Evolutionary conservation across 2,113 vertebrate genomes (phyloP).

Genomic region (Ahaetulla prasina): DNA sequence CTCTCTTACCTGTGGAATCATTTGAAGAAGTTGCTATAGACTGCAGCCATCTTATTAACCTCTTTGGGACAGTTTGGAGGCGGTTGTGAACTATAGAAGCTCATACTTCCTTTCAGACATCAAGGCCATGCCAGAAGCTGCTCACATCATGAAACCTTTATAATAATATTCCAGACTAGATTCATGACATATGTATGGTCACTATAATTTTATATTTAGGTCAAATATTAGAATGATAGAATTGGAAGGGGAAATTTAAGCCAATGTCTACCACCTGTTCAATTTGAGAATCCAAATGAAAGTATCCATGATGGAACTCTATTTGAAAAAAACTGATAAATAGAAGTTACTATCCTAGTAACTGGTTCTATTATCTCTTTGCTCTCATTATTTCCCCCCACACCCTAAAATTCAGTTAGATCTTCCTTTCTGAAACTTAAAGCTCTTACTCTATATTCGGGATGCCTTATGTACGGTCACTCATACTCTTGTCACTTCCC

Average conservation of each 20-base stretch:
- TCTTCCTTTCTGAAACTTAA: neutral
- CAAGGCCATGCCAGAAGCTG: neutral
- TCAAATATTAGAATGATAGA: too few species aligned
- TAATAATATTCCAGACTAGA: neutral
- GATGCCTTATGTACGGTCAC: too few species aligned
- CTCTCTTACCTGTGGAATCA: neutral
- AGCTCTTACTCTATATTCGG: neutral
- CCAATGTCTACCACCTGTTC: too few species aligned
- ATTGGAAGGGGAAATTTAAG: too few species aligned
- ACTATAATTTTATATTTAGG: neutral
- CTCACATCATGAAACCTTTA: neutral
- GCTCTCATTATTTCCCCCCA: neutral
- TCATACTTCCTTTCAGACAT: neutral
- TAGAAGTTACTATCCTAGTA: neutral
- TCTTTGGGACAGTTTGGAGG: neutral
- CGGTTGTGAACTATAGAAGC: neutral
- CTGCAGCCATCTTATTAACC: neutral
- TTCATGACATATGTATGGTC: neutral
- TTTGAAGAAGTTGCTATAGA: neutral
- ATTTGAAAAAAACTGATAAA: neutral
- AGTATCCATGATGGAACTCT: too few species aligned
- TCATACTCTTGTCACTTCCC: too few species aligned
- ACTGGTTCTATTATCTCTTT: neutral
- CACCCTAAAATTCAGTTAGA: neutral
- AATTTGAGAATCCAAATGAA: too few species aligned